Evolutionary conservation across 2,113 vertebrate species (phyloP), one percentile per base, ranked within the genome.

Genomic region (Menura novaehollandiae): DNA sequence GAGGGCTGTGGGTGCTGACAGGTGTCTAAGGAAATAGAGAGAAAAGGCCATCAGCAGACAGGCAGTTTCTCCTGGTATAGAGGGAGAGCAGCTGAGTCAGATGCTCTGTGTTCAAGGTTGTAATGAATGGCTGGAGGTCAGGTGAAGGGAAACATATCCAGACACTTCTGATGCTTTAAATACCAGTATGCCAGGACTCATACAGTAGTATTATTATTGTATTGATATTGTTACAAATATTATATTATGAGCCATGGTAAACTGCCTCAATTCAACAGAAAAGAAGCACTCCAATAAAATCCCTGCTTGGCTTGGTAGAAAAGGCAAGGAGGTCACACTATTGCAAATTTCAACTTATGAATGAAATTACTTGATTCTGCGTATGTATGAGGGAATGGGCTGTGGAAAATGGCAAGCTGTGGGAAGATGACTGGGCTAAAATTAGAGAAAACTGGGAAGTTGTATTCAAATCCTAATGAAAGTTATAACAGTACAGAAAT

Each of bases 51-150:
- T 33, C 63, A 80, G 47, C 64, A 80, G 55, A 33, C n/a, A 95
- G 86, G 18, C 59, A 81, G 60, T 32, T 87, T 77, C 64, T 86
- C 9, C n/a, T 1, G 0, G 15, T 37, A 28, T 11, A 35, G 68
- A 71, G 43, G 52, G 47, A 6, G 39, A 84, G 86, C 47, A 92
- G 94, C 89, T 93, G 76, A 93, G 33, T 78, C 89, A 95, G 91
- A 78, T 56, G 64, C 47, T 89, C 64, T 68, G 24, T 47, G 19
- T 84, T 75, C 64, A 89, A 78, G 76, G 39, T 44, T 86, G 43
- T 6, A 67, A 28, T 9, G 35, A 91, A 78, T 39, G 71, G 18
- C 55, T 91, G 68, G 69, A 58, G 55, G 60, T 93, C 68, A 89
- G 33, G 15, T 16, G 55, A 84, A 52, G 39, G 28, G 27, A 95